Evolutionary conservation across 1,140 invertebrate species (phyloP), one percentile per base, ranked within the genome.

Genomic region (Odontomachus brunneus): DNA sequence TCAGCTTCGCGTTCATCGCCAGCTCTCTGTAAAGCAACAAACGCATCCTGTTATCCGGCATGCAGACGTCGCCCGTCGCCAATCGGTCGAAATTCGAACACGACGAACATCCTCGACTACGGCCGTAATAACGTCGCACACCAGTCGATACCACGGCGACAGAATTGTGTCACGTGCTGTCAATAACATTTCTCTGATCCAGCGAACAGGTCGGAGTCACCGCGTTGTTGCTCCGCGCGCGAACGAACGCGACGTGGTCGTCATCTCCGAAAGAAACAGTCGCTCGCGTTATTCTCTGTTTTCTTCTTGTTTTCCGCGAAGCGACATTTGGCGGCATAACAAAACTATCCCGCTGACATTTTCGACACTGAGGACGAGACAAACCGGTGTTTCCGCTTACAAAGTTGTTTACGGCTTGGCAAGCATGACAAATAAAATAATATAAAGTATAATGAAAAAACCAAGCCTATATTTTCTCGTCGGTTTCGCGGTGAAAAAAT

Each of bases 1-100:
- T 98, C 86, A 96, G 94, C 91, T 97, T 96, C 57, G 97, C 96
- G 86, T 96, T 96, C 97, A 98, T 96, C 88, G 97, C 97, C 88
- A 96, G 94, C 93, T 98, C 97, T 94, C 97, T 98, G 94, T 53
- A 96, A 96, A 90, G 92, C 76, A 87, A 89, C 22, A 84, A 57
- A 75, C 91, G 88, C 80, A 91, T 55, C 19, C 51, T 17, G 33
- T 5, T 75, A 73, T 9, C 26, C n/a, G 78, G 22, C 26, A 9
- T 63, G 9, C 9, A 44, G 9, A 44, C n/a, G 38, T 29, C 12
- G 3, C n/a, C 26, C 15, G 19, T 38, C n/a, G 51, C 14, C 55
- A 48, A 69, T 48, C 22, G 62, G 38, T 15, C 44, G 51, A 72
- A 38, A 44, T 17, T n/a, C 44, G 22, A 33, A 33, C 29, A 5